Evolutionary conservation across 2,113 vertebrate species (phyloP), one percentile per base, ranked within the genome.

Genomic region (Apeltes quadracus): DNA sequence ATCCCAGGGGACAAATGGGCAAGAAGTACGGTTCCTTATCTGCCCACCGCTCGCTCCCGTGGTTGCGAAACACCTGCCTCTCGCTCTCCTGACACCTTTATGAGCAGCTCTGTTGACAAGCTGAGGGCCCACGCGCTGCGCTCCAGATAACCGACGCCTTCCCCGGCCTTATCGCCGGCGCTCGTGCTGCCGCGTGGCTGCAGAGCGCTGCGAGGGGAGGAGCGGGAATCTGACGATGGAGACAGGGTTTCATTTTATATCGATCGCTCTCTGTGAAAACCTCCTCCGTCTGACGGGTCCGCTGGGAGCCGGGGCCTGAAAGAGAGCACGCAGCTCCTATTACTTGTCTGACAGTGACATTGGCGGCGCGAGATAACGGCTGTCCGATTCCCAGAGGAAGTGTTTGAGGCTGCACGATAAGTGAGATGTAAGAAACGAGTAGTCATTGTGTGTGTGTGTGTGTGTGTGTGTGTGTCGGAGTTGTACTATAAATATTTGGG

Each of bases 341-440:
- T 90, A 87, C 84, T 81, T 66, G 78, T 75, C 79, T 84, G 88
- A 87, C 80, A 84, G 76, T 89, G 86, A 89, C 86, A 82, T 75
- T 82, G 80, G 70, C 55, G 61, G 82, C 84, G 81, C 75, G 72
- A 92, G 90, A 93, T 91, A 91, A 89, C 84, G 89, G 87, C 88
- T 88, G 90, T 79, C 84, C 64, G 6, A 76, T 57, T 84, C 80
- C 84, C 82, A 39, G 82, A 82, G 88, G 89, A 91, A 90, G 84
- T 65, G 80, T 89, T 88, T 76, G 85, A 88, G 87, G 80, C 61
- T 10, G 38, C 44, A 15, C 16, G 89, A 92, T 90, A 92, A 92
- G 83, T 78, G 69, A 74, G 66, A 82, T 62, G 71, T 70, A 63
- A 76, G 81, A 76, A 84, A 77, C 27, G 78, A 83, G 58, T 15